Base-by-base conservation (phyloP, 2,113 vertebrate genomes). In the Spea multiplicata region DNA sequence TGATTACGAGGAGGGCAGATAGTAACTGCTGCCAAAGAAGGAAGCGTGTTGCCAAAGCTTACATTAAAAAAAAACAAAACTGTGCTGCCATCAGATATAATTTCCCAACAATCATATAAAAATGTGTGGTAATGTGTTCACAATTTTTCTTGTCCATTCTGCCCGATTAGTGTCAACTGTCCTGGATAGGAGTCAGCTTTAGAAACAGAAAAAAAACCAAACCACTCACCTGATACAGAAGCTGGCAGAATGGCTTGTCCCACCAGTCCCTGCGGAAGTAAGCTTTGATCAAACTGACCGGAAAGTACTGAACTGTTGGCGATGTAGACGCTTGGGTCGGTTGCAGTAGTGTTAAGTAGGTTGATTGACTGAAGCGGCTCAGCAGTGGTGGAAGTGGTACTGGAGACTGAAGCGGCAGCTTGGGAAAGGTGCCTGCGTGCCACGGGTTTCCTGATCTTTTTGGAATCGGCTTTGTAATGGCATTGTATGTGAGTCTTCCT, bases 401-500 rank as follows among this genome's bases (percentile, higher is more conserved):
- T 68, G 7, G 77, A 8, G 8, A 10, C 44, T 3, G 71, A 12
- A 12, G 87, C 45, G 1, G 79, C 13, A 16, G 66, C 7, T 16
- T 80, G 78, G 14, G 78, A 50, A 67, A 80, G 62, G 59, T 80
- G 78, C 0, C 87, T 68, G 2, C 87, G 88, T 9, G 88, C 0
- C 10, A 46, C 82, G 0, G 89, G 85, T 10, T 94, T 93, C 77
- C 95, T 92, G 82, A 85, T 85, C 74, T 93, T 96, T 85, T 93
- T 94, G 10, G 88, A 59, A 53, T 97, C 96, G 0, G 90, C 82
- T 70, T 95, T 94, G 80, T 95, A 95, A 74, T 99, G 97, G 71
- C 94, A 94, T 81, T 98, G 97, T 88, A 99, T 97, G 86, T 99
- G 97, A 0, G 97, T 98, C 92, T 99, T 99, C 71, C 97, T 93